phyloP scores from a whole-genome alignment of 2,113 vertebrate species.

The Balaeniceps rex region DNA sequence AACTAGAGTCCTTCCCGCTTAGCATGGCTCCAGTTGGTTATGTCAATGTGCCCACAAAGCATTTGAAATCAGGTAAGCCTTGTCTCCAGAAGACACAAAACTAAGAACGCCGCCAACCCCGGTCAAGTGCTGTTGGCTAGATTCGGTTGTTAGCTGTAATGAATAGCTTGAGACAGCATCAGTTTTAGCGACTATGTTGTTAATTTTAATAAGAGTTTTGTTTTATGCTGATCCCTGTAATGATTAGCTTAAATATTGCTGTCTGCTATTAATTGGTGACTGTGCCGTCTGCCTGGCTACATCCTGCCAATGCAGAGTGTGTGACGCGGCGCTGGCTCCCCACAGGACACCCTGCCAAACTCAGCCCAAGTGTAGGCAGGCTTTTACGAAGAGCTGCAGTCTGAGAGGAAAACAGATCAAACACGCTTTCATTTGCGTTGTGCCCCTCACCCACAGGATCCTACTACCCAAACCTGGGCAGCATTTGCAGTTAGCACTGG shows the following conservation, averaged over 20 bases:
- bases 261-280: background rate
- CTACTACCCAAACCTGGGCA: background rate
- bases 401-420: background rate
- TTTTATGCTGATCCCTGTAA: background rate
- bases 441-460: background rate
- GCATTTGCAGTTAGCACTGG: background rate
- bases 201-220: constrained; percentile 27
- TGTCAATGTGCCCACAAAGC: background rate
- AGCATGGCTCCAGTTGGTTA: background rate
- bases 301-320: background rate
- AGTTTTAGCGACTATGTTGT: background rate
- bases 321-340: background rate
- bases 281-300: background rate
- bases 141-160: background rate
- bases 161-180: background rate
- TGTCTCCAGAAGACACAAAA: background rate
- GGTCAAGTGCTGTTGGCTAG: background rate
- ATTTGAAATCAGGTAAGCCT: background rate
- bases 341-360: background rate
- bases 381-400: background rate
- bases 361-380: background rate
- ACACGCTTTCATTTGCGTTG: background rate
- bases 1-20: background rate
- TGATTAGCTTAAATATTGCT: constrained; percentile 18
- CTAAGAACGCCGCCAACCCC: background rate